These are phyloP conservation scores for Bambusicola thoracicus DNA, from an alignment of 2,113 vertebrate genomes.

Conservation along the genomic window DNA sequence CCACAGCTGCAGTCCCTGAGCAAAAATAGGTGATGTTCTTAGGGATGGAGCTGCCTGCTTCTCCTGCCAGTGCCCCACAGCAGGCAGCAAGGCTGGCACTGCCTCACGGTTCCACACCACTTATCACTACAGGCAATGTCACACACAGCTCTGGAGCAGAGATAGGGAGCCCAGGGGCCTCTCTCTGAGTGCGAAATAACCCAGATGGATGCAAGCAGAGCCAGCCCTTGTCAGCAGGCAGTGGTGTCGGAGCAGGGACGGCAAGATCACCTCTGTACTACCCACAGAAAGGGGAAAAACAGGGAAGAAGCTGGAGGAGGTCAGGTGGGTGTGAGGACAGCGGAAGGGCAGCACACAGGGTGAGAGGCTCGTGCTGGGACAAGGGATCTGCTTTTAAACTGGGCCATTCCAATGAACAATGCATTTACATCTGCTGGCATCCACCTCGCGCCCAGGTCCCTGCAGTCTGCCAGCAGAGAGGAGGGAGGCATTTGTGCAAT, in stretches of 20 bases:
- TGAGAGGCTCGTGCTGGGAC: too few species aligned
- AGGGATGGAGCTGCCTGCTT: neutral
- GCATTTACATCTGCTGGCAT: neutral
- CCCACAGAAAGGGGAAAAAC: neutral
- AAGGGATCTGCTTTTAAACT: neutral
- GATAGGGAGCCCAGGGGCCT: neutral
- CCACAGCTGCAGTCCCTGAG: too few species aligned
- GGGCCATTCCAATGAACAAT: too few species aligned
- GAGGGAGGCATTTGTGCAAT: constrained; percentile 5
- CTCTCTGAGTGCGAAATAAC: neutral
- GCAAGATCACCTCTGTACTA: neutral
- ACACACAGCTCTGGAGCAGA: neutral
- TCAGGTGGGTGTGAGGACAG: fast-evolving
- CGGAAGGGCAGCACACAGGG: neutral
- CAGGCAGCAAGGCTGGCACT: neutral
- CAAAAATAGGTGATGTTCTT: neutral
- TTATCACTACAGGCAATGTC: fast-evolving
- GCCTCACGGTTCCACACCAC: neutral
- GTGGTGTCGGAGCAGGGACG: fast-evolving
- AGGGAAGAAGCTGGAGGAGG: neutral
- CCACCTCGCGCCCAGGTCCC: neutral
- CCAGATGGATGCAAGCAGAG: neutral
- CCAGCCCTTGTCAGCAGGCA: neutral
- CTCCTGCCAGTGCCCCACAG: neutral
- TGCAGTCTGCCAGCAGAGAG: neutral